These are phyloP conservation scores for Branchinecta sandiegonensis DNA, from an alignment of 2,888 invertebrate species.

Conservation along the genomic window DNA sequence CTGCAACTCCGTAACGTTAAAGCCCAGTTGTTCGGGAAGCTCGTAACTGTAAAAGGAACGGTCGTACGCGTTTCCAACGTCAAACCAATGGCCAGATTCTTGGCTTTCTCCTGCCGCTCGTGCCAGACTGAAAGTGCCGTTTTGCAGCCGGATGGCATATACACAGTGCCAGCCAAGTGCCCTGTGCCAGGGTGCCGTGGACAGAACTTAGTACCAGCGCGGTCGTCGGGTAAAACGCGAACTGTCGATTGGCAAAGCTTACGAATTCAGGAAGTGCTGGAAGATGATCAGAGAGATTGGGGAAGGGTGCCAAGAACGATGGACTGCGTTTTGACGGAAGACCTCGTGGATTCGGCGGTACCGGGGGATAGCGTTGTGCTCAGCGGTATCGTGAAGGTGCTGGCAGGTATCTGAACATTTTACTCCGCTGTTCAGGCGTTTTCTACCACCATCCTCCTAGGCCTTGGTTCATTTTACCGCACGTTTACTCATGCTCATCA, in stretches of 20 bases:
- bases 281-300: constrained; percentile 44
- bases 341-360: constrained; percentile 64
- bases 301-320: constrained; percentile 60
- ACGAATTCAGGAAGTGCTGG: constrained; percentile 61
- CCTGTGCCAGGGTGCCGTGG: constrained; percentile 41
- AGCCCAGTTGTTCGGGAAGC: constrained; percentile 42
- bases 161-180: constrained; percentile 44
- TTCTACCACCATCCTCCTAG: neutral
- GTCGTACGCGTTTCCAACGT: constrained; percentile 64
- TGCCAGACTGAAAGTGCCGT: constrained; percentile 53
- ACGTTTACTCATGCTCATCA: neutral
- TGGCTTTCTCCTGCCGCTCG: constrained; percentile 58
- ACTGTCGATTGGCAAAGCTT: constrained; percentile 65
- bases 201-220: constrained; percentile 46
- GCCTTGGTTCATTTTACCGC: neutral
- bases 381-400: constrained; percentile 67
- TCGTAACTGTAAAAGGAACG: constrained; percentile 67
- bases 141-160: constrained; percentile 47
- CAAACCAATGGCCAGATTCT: constrained; percentile 53
- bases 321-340: constrained; percentile 69
- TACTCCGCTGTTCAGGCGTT: neutral
- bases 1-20: constrained; percentile 25
- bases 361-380: constrained; percentile 79
- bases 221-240: constrained; percentile 52
- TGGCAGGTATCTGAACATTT: constrained; percentile 20